Percentiles rank a stretch among this genome's conserved stretches.
Evolutionary conservation across 2,888 invertebrate species (phyloP).

Genomic region (Neocrepidodera transversa): DNA sequence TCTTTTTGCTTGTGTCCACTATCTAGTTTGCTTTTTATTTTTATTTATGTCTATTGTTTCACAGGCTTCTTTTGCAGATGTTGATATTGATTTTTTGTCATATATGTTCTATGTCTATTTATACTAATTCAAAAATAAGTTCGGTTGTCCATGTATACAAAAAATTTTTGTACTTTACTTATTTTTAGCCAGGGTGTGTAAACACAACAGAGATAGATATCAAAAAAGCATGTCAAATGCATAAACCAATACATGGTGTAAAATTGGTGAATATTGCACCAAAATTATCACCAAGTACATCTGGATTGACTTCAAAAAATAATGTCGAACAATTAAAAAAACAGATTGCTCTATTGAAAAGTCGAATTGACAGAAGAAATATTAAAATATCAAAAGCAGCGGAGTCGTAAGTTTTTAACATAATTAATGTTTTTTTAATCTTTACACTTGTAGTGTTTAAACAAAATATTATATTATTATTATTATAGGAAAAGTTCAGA

Average conservation of each 20-base stretch:
- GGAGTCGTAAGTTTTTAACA: conserved; percentile 78
- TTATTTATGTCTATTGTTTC: too few species aligned
- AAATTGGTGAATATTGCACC: conserved; percentile 63
- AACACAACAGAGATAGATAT: conserved; percentile 99
- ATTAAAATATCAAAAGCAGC: conserved; percentile 93
- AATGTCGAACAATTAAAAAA: conserved; percentile 62
- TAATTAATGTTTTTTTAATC: background rate
- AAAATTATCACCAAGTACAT: conserved; percentile 65
- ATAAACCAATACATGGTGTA: conserved; percentile 60
- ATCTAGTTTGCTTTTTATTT: too few species aligned
- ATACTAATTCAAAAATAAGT: too few species aligned
- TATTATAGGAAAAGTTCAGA: background rate
- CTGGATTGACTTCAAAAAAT: conserved; percentile 52
- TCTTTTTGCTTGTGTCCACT: too few species aligned
- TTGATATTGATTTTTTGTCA: too few species aligned
- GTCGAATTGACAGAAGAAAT: conserved; percentile 84
- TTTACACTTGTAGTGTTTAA: too few species aligned
- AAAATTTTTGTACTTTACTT: background rate
- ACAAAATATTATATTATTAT: too few species aligned
- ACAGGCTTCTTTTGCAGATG: too few species aligned
- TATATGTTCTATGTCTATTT: too few species aligned
- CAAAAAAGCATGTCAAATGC: conserved; percentile 85
- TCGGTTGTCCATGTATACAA: too few species aligned
- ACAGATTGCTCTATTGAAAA: conserved; percentile 78
- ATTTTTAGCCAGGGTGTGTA: conserved; percentile 91